Base-by-base conservation (phyloP, 2,113 vertebrate species). In the Talpa occidentalis region DNA sequence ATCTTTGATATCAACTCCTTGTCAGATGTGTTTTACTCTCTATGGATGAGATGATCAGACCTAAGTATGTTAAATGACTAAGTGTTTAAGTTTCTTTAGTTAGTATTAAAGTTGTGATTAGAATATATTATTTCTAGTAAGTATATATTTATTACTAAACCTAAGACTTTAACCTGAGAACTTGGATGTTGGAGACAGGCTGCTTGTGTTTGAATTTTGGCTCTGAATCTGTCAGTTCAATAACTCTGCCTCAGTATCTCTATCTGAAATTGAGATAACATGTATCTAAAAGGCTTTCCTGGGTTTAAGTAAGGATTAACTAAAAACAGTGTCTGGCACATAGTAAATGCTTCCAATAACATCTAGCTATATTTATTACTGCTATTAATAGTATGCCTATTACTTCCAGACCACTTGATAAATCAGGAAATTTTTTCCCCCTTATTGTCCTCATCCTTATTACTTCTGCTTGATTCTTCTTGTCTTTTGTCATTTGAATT, bases 81-180 rank as follows among this genome's bases (percentile, higher is more conserved):
- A 77, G 10, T 47, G 56, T 59, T 49, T 44, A 84, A 54, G 30
- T 24, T 85, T 94, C 28, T 85, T 30, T 79, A 42, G n/a, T 88
- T 76, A 62, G 69, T 78, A 83, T 24, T 21, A 84, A 69, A 91
- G 78, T 70, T 93, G 59, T 88, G 56, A 80, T 26, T 62, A 70
- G 80, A 81, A 12, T 92, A 49, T 92, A 1, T 60, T 16, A 69
- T 94, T 90, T 77, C 3, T 91, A 12, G 26, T 88, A 37, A 89
- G 19, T 64, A 32, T 84, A 3, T 32, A 37, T 66, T 83, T 28
- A 26, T 82, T 77, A 66, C 24, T 66, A 37, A 73, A 73, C 1
- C 49, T 91, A 56, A 49, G 35, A 64, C 47, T 91, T 93, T 95
- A 74, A 88, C n/a, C 26, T 74, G 30, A 88, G 11, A 73, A 28